Evolutionary conservation across 2,113 vertebrate species (phyloP).

Genomic region (Phyllostomus hastatus): DNA sequence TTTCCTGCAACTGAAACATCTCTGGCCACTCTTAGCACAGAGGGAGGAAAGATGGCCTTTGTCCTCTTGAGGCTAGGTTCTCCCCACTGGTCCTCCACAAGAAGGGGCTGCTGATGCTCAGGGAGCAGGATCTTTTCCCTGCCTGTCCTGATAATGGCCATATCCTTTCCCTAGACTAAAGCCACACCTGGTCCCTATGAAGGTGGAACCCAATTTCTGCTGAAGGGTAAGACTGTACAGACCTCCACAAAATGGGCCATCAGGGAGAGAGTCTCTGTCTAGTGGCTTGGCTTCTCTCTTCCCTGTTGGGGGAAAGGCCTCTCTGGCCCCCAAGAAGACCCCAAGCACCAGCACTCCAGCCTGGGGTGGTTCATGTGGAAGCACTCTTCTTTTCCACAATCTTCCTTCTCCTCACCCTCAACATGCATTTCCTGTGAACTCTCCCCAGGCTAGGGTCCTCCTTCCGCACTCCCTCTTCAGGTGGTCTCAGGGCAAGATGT

Average conservation of each 20-base stretch:
- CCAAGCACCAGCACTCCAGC: rapidly evolving
- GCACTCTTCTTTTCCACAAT: too few relatives aligned
- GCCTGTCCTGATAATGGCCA: neutral
- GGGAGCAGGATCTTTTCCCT: neutral
- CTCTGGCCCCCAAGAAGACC: too few relatives aligned
- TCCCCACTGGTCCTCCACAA: neutral
- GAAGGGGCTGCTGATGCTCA: too few relatives aligned
- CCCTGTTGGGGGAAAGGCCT: neutral
- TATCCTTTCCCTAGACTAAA: neutral
- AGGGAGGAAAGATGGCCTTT: neutral
- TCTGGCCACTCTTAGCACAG: neutral
- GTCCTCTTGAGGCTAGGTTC: neutral
- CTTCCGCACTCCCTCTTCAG: neutral
- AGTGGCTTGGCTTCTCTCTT: neutral
- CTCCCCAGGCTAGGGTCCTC: neutral
- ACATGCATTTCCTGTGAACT: neutral
- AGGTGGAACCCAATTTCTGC: neutral
- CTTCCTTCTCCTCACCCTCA: neutral
- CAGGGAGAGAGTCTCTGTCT: neutral
- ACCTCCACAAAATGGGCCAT: neutral
- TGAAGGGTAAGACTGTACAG: neutral
- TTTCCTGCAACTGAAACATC: neutral
- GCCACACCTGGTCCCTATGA: rapidly evolving
- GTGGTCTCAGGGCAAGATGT: rapidly evolving
- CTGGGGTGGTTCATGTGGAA: neutral